Evolutionary conservation across 2,797 vertebrate genomes (phyloP), one percentile per base, ranked within the genome.

Genomic region (Chaenodraco wilsoni): DNA sequence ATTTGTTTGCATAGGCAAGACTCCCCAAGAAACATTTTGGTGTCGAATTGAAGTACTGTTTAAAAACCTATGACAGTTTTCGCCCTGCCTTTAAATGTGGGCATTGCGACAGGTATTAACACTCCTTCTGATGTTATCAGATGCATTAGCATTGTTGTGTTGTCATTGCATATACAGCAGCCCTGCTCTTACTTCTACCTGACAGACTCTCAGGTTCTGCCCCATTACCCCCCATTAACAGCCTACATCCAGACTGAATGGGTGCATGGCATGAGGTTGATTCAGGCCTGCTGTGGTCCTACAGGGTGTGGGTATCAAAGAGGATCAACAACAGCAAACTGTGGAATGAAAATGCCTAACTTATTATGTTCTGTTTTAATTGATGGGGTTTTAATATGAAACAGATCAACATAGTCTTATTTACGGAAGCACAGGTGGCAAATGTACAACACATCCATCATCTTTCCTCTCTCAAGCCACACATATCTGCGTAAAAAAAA

Each of bases 171-270:
- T 81, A 40, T 83, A 65, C 72, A 70, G 67, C 65, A 58, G 33
- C 37, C 48, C 23, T 67, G 61, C 69, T 76, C 69, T 75, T 79
- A 64, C 79, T 71, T 65, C 66, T 65, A 79, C 65, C 76, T 75
- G 73, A 80, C 86, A 87, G 83, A 82, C 74, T 83, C 55, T 44
- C 45, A n/a, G 31, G 88, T 92, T 92, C 87, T 86, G 88, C 81
- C 72, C 84, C 90, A 91, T 91, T 93, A 89, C 65, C 60, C 43
- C 63, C 72, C 80, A 90, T 89, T 88, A 91, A 77, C 31, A 2
- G 72, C 58, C 69, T 19, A 57, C 61, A 67, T 70, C 56, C 76
- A 55, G 74, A 57, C 61, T 60, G 56, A 70, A 66, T 37, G 12
- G 56, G n/a, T 43, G 57, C 4, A 1, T 65, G 55, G 52, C 60